Evolutionary conservation across 2,888 invertebrate genomes (phyloP).

Genomic region (Eristalinus sepulchralis): DNA sequence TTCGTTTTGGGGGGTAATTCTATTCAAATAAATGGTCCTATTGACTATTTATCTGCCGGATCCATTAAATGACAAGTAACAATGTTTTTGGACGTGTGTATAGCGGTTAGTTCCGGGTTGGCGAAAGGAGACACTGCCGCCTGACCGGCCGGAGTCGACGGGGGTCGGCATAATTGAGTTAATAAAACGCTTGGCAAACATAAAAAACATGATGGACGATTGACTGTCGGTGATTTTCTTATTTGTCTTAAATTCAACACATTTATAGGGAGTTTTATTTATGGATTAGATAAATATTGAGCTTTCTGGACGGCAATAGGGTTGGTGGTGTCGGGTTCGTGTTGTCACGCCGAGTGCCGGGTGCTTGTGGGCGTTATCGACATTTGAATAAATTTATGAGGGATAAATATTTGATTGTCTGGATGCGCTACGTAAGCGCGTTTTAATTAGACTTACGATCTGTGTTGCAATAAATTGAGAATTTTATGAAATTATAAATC

Average conservation of each 20-base stretch:
- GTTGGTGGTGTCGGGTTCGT: background rate
- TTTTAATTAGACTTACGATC: background rate
- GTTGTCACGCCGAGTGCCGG: background rate
- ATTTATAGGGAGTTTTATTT: constrained; percentile 53
- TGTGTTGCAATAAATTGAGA: background rate
- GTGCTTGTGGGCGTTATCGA: background rate
- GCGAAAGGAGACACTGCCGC: background rate
- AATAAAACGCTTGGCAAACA: constrained; percentile 46
- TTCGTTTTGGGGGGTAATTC: constrained; percentile 52
- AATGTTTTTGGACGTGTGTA: constrained; percentile 34
- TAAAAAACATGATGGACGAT: constrained; percentile 28
- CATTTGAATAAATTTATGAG: background rate
- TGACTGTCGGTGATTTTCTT: constrained; percentile 52
- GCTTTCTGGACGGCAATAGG: background rate
- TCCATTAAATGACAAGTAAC: constrained; percentile 54
- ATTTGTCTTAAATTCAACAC: constrained; percentile 46
- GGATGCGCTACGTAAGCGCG: background rate
- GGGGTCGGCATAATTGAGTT: constrained; percentile 57
- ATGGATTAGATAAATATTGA: constrained; percentile 22
- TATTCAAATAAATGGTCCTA: constrained; percentile 65
- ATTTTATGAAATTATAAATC: background rate
- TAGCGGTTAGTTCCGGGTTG: background rate
- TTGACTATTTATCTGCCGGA: constrained; percentile 62
- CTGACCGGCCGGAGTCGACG: background rate
- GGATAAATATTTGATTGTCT: background rate